Conservation (phyloP, 2,113 vertebrate genomes). For the Zosterops lateralis region DNA sequence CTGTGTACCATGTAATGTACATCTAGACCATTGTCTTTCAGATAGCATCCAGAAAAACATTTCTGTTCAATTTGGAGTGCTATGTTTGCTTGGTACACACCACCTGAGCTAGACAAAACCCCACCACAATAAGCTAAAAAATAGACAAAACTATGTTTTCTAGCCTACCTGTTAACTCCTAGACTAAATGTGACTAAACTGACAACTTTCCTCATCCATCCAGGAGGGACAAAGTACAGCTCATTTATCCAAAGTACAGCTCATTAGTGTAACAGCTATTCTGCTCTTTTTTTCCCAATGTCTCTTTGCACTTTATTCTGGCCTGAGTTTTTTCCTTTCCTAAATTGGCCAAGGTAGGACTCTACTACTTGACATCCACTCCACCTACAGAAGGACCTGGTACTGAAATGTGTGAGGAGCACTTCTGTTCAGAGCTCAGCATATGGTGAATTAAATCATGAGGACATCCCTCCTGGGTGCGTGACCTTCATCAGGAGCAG, state of each 20-base stretch:
- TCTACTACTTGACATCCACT: background rate
- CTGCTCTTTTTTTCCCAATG: accelerated
- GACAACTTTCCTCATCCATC: background rate
- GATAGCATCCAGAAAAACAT: background rate
- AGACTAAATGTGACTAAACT: background rate
- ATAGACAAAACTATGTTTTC: background rate
- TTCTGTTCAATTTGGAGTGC: background rate
- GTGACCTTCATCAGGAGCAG: background rate
- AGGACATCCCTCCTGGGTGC: background rate
- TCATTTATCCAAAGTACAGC: background rate
- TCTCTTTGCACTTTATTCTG: background rate
- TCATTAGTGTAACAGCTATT: background rate
- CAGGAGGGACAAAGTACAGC: background rate
- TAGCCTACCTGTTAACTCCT: background rate
- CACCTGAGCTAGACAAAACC: background rate
- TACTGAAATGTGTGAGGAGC: background rate
- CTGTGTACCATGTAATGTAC: background rate
- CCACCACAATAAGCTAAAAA: background rate
- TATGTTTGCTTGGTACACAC: background rate
- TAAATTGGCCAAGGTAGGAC: background rate
- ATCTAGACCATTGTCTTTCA: background rate
- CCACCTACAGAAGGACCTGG: background rate
- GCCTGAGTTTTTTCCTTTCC: background rate
- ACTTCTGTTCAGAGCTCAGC: background rate
- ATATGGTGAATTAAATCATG: background rate